These are phyloP conservation scores for Pogoniulus pusillus DNA, from an alignment of 2,797 vertebrate species.

Conservation along the genomic window DNA sequence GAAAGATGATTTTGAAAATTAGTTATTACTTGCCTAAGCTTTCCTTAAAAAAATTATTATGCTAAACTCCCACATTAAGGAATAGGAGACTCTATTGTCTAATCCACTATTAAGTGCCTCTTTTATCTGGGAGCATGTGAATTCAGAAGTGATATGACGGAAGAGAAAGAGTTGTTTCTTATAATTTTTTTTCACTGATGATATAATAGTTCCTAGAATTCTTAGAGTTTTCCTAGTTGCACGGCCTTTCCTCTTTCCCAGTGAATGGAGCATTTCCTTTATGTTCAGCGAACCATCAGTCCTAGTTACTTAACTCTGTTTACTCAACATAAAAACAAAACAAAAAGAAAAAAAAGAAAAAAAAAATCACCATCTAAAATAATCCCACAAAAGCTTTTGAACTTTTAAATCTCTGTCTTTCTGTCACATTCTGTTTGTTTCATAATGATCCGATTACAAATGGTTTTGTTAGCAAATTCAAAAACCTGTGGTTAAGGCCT, in stretches of 20 bases:
- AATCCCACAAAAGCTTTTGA: neutral
- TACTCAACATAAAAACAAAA: neutral
- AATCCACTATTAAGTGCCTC: neutral
- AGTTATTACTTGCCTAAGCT: neutral
- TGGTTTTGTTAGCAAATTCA: neutral
- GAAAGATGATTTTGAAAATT: neutral
- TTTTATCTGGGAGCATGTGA: neutral
- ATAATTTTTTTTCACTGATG: neutral
- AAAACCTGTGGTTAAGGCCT: neutral
- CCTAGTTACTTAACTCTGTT: neutral
- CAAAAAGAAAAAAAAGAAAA: neutral
- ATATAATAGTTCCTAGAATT: neutral
- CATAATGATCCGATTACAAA: neutral
- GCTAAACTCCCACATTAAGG: neutral
- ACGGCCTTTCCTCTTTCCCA: neutral
- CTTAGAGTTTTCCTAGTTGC: neutral
- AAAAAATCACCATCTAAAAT: neutral
- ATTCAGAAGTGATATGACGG: neutral
- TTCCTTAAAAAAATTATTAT: neutral
- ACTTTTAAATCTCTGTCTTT: neutral
- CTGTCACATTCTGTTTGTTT: neutral
- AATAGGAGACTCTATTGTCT: neutral
- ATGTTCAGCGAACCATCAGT: neutral
- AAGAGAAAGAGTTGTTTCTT: neutral
- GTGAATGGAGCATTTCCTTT: neutral